phyloP scores from a whole-genome alignment of 2,113 vertebrate species.

The Cepphus grylle region DNA sequence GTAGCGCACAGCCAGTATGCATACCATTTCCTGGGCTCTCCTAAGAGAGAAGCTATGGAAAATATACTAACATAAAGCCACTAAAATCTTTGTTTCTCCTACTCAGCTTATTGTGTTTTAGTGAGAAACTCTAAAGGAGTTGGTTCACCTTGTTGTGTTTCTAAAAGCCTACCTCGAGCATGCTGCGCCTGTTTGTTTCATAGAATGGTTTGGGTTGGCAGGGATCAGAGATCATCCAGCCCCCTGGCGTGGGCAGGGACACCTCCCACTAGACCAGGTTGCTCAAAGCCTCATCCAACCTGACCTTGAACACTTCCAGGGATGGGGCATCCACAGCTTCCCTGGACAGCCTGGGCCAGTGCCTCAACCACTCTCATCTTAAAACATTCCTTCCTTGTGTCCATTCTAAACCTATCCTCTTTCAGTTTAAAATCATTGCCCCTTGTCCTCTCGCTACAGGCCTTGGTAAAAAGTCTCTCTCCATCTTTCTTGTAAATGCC shows the following conservation, averaged over 20 bases:
- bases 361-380: background rate
- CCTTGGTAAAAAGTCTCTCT: background rate
- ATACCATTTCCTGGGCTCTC: background rate
- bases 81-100: background rate
- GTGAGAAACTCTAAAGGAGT: background rate
- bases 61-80: background rate
- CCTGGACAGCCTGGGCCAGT: background rate
- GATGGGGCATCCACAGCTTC: background rate
- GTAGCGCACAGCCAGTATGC: background rate
- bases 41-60: background rate
- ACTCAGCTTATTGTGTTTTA: background rate
- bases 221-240: background rate
- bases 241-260: accelerated
- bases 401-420: background rate
- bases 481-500: background rate
- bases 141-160: background rate
- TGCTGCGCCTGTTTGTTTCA: background rate
- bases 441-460: background rate
- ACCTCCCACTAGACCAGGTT: background rate
- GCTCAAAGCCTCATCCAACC: background rate
- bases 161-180: background rate
- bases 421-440: background rate
- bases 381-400: background rate
- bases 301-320: background rate
- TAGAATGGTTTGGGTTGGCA: background rate